These are phyloP conservation scores for Thalassophryne amazonica DNA, from an alignment of 2,797 vertebrate species.

Conservation along the genomic window DNA sequence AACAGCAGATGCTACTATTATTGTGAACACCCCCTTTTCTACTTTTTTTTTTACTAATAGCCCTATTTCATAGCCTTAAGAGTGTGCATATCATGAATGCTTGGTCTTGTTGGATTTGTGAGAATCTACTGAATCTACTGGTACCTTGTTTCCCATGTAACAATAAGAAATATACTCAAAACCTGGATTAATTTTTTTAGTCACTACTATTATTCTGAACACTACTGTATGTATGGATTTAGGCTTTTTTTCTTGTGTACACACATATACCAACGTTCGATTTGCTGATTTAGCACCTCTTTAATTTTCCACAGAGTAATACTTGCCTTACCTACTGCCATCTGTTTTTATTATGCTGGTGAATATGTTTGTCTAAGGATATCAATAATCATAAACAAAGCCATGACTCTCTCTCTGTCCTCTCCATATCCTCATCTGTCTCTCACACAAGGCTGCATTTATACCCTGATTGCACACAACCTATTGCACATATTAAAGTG, in stretches of 20 bases:
- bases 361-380: constrained; percentile 95
- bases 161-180: too few relatives aligned
- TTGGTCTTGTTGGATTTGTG: too few relatives aligned
- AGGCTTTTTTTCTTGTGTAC: constrained; percentile 2
- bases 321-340: constrained; percentile 87
- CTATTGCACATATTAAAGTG: constrained; percentile 39
- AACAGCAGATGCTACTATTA: too few relatives aligned
- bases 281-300: constrained; percentile 87
- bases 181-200: too few relatives aligned
- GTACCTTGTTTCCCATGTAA: too few relatives aligned
- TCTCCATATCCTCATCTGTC: constrained; percentile 2
- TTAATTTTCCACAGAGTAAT: constrained; percentile 85
- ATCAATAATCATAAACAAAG: constrained; percentile 98
- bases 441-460: constrained; percentile 21
- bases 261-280: constrained; percentile 70
- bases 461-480: constrained; percentile 9
- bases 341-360: constrained; percentile 92
- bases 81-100: too few relatives aligned
- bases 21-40: too few relatives aligned
- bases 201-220: too few relatives aligned
- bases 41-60: too few relatives aligned
- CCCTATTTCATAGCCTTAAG: too few relatives aligned
- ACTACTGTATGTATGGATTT: constrained; percentile 31
- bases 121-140: too few relatives aligned
- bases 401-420: constrained; percentile 63